Conservation (phyloP, 2,797 vertebrate species). For the Neosalanx taihuensis region DNA sequence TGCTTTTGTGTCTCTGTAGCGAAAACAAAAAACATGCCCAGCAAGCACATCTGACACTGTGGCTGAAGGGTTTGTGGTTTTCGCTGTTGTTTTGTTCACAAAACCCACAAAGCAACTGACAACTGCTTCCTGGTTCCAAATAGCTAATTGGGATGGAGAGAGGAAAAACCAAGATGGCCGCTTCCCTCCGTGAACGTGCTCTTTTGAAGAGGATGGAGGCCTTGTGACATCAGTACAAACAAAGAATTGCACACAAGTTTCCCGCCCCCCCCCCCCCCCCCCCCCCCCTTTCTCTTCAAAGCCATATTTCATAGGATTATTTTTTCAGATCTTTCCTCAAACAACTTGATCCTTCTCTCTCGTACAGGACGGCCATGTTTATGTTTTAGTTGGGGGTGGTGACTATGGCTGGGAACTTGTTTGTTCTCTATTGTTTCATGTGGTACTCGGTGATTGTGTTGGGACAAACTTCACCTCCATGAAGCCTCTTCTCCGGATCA, state of each 20-base stretch:
- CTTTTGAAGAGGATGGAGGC: constrained; percentile 30
- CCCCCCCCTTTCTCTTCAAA: constrained; percentile 58
- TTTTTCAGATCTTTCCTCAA: constrained; percentile 39
- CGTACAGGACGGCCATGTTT: constrained; percentile 59
- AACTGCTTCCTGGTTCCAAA: constrained; percentile 21
- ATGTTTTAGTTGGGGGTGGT: constrained; percentile 39
- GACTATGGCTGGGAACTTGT: constrained; percentile 7
- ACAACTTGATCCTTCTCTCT: constrained; percentile 31
- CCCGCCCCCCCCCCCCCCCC: too few species aligned
- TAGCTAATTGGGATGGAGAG: constrained; percentile 15
- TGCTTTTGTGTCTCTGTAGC: constrained; percentile 47
- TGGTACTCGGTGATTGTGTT: constrained; percentile 33
- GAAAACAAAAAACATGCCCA: constrained; percentile 59
- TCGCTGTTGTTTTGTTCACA: constrained; percentile 53
- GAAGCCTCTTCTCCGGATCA: too few species aligned
- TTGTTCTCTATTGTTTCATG: constrained; percentile 44
- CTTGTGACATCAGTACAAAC: constrained; percentile 3
- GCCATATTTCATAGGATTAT: constrained; percentile 48
- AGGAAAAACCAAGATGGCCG: constrained; percentile 21
- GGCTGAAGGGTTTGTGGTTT: constrained; percentile 49
- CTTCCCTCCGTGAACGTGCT: constrained; percentile 16
- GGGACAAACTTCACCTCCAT: constrained; percentile 28
- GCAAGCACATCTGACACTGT: constrained; percentile 60
- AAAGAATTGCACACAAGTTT: constrained; percentile 41
- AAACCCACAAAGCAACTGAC: constrained; percentile 34